Conservation (phyloP, 2,888 invertebrate species). For the Hydrotaea diabolus region DNA sequence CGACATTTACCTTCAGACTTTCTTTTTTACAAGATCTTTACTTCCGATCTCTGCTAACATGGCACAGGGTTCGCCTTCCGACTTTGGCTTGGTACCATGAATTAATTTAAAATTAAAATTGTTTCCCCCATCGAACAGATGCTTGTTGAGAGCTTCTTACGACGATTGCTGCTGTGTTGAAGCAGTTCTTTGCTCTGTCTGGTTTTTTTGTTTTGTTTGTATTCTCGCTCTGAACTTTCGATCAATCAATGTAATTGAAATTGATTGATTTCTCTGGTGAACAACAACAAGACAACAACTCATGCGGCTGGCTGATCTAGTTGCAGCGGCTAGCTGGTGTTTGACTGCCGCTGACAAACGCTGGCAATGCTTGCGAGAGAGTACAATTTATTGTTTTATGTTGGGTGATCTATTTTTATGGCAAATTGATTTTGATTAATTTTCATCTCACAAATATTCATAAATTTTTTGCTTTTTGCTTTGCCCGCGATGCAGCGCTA, state of each 20-base stretch:
- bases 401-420: slow-evolving; percentile 66
- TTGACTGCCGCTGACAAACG: not conserved
- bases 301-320: not conserved
- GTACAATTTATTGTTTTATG: slow-evolving; percentile 42
- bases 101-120: not conserved
- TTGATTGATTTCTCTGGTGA: slow-evolving; percentile 60
- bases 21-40: too few relatives aligned
- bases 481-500: not conserved
- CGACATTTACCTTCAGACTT: too few relatives aligned
- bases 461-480: slow-evolving; percentile 36
- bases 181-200: not conserved
- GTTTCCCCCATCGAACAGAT: slow-evolving; percentile 53
- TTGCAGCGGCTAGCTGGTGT: not conserved
- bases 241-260: slow-evolving; percentile 64
- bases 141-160: slow-evolving; percentile 47
- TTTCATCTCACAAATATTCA: slow-evolving; percentile 59
- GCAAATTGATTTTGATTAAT: slow-evolving; percentile 69
- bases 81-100: not conserved
- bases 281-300: not conserved
- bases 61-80: too few relatives aligned
- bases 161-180: not conserved
- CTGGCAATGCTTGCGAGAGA: not conserved
- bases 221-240: not conserved
- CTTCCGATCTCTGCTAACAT: too few relatives aligned
- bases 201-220: not conserved